Evolutionary conservation across 2,797 vertebrate species (phyloP).

Genomic region (Anolis apletophallus): DNA sequence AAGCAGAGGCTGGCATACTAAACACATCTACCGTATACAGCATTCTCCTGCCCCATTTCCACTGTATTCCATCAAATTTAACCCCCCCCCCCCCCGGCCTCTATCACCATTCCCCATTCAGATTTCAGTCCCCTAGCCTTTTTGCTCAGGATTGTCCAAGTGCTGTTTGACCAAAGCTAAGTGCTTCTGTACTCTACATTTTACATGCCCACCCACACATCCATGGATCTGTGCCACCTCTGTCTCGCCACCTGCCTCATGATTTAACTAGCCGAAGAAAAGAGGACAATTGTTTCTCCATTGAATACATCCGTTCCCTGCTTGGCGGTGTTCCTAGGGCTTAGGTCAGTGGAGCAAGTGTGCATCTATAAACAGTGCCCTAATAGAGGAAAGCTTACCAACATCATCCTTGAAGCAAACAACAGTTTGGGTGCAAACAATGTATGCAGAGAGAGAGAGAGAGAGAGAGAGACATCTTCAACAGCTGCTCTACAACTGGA

Average conservation of each 20-base stretch:
- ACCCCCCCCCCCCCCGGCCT: not conserved
- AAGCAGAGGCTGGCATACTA: slow-evolving; percentile 45
- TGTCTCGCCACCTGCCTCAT: slow-evolving; percentile 2
- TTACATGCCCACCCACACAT: not conserved
- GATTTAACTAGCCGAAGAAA: not conserved
- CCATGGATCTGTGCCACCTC: not conserved
- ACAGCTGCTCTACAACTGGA: too few species aligned
- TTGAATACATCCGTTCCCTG: slow-evolving; percentile 6
- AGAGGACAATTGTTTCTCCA: not conserved
- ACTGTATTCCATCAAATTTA: not conserved
- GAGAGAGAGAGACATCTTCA: too few species aligned
- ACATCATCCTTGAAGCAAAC: not conserved
- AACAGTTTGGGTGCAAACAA: not conserved
- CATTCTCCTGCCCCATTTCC: not conserved
- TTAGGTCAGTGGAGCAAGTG: slow-evolving; percentile 8
- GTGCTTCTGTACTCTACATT: not conserved
- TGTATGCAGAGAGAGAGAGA: not conserved
- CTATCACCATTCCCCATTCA: not conserved
- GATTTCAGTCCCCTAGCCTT: not conserved
- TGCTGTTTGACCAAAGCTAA: not conserved
- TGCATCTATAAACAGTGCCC: not conserved
- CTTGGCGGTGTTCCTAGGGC: not conserved
- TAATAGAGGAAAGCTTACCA: not conserved
- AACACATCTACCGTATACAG: slow-evolving; percentile 16
- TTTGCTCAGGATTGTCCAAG: not conserved